Evolutionary conservation across 2,113 vertebrate genomes (phyloP), one percentile per base, ranked within the genome.

Genomic region (Dunckerocampus dactyliophorus): DNA sequence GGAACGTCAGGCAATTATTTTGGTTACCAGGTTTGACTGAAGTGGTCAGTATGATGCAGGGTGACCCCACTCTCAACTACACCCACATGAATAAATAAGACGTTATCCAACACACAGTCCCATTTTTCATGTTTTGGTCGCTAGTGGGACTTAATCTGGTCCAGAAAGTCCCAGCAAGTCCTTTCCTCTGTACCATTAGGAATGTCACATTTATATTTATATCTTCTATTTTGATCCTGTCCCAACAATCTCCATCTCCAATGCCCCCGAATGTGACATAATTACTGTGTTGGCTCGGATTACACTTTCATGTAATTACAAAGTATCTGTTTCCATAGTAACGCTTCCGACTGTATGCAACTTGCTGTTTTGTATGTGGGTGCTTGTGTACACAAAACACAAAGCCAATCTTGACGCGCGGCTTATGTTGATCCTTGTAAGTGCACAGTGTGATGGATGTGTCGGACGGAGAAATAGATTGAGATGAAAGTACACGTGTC

Each of bases 241-340:
- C 53, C 34, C 19, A 43, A 56, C 37, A 8, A 42, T 37, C 37
- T 21, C 1, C 7, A 11, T 21, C 54, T 43, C 54, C 19, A 21
- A 20, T 42, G 37, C 54, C 54, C 22, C 54, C 54, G 3, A 56
- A 56, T 42, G 54, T 37, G 37, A 37, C 37, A 13, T 42, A 42
- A 56, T 56, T 42, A 56, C 54, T n/a, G 42, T 58, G 56, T 14
- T 34, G 45, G 61, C 17, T 61, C 21, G 22, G 15, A 49, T 57
- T 66, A 22, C 24, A 31, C 37, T 56, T 52, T 51, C 59, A 54
- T 28, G 64, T 75, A 83, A 82, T 83, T 82, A 77, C 42, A 74
- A 71, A 20, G 54, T 31, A 72, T 67, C 59, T 11, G 79, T 86
- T 86, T 77, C 84, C 69, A 84, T 86, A 77, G 81, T 49, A 82